Evolutionary conservation across 2,888 invertebrate species (phyloP).

Genomic region (Orchesellides sinensis): DNA sequence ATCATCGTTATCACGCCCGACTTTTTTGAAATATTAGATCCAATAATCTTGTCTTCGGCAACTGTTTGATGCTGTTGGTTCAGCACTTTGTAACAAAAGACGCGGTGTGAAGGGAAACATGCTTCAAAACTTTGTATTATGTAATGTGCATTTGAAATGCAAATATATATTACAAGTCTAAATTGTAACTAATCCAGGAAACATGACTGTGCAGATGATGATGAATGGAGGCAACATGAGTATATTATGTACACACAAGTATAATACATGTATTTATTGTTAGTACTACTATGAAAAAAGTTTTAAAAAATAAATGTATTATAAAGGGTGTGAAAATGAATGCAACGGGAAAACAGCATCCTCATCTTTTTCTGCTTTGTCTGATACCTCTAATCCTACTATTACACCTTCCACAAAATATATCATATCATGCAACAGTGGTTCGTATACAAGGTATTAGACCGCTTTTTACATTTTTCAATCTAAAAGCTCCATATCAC

Average conservation of each 20-base stretch:
- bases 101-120: slow-evolving; percentile 15
- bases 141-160: background rate
- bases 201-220: background rate
- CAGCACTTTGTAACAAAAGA: slow-evolving; percentile 17
- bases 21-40: slow-evolving; percentile 2
- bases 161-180: slow-evolving; percentile 8
- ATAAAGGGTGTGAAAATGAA: slow-evolving; percentile 57
- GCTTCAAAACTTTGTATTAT: background rate
- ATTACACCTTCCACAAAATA: slow-evolving; percentile 52
- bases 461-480: slow-evolving; percentile 10
- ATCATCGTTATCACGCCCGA: slow-evolving; percentile 1
- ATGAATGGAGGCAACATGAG: slow-evolving; percentile 3
- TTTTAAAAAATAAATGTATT: background rate
- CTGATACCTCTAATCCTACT: slow-evolving; percentile 44
- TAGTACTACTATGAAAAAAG: background rate
- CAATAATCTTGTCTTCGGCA: slow-evolving; percentile 14
- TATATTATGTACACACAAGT: background rate
- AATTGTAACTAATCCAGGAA: slow-evolving; percentile 1
- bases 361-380: background rate
- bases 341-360: slow-evolving; percentile 37
- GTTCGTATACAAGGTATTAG: slow-evolving; percentile 33
- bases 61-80: slow-evolving; percentile 5
- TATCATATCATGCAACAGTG: slow-evolving; percentile 55
- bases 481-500: background rate
- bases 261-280: background rate